These are phyloP conservation scores for Thaumetopoea pityocampa DNA, from an alignment of 1,140 invertebrate genomes.

Conservation along the genomic window DNA sequence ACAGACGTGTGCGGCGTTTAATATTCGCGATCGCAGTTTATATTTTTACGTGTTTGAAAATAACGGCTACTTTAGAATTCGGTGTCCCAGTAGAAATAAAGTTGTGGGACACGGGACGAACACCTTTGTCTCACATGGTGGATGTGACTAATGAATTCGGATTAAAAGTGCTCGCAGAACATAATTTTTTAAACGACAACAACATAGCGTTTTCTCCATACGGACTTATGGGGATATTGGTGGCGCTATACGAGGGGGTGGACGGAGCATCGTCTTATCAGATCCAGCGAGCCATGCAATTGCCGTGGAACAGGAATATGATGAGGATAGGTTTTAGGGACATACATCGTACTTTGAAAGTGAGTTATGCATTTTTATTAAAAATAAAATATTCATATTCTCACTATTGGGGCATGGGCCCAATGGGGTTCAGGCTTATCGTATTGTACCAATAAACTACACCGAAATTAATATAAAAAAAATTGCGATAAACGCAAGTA, in stretches of 20 bases:
- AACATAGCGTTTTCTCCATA: conserved; percentile 91
- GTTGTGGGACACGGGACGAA: conserved; percentile 56
- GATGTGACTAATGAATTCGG: conserved; percentile 86
- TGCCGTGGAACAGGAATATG: conserved; percentile 82
- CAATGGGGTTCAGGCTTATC: too few relatives aligned
- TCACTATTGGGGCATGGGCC: too few relatives aligned
- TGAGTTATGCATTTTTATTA: conserved; percentile 59
- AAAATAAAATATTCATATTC: not conserved
- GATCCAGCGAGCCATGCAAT: conserved; percentile 79
- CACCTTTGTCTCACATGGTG: conserved; percentile 83
- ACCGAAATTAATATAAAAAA: too few relatives aligned
- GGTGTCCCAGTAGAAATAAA: conserved; percentile 63
- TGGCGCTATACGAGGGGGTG: conserved; percentile 86
- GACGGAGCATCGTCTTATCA: conserved; percentile 81
- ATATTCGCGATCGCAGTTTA: conserved; percentile 13
- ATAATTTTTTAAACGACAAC: conserved; percentile 81
- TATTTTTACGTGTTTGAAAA: conserved; percentile 23
- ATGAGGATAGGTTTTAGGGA: conserved; percentile 86
- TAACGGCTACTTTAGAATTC: conserved; percentile 29
- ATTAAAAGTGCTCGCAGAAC: conserved; percentile 81
- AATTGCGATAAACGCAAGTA: too few relatives aligned
- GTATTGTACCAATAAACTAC: too few relatives aligned
- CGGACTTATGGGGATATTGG: conserved; percentile 84
- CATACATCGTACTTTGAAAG: conserved; percentile 84
- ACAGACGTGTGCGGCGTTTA: conserved; percentile 38